Evolutionary conservation across 2,888 invertebrate species (phyloP).

Genomic region (Branchipolynoe longqiensis): DNA sequence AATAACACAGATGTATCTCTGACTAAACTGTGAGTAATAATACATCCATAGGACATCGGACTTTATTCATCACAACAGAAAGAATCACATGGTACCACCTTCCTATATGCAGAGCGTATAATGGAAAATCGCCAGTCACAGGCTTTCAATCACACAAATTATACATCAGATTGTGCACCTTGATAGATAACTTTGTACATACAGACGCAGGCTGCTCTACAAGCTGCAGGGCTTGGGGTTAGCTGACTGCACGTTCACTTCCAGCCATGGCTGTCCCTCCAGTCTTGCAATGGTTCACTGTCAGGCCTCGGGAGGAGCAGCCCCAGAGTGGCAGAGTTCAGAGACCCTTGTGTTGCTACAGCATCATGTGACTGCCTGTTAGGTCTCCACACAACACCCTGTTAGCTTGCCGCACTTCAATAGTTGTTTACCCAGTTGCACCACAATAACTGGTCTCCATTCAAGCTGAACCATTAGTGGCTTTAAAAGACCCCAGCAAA

Average conservation of each 20-base stretch:
- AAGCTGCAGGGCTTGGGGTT: background rate
- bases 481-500: no score
- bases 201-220: background rate
- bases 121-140: background rate
- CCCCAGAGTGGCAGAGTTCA: background rate
- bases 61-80: constrained; percentile 29
- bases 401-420: no score
- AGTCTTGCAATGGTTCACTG: background rate
- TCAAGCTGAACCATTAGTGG: no score
- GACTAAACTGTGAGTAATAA: constrained; percentile 11
- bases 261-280: background rate
- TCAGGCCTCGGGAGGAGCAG: constrained; percentile 7
- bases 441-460: no score
- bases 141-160: constrained; percentile 3
- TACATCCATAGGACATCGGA: constrained; percentile 19
- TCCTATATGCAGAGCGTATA: constrained; percentile 13
- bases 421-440: no score
- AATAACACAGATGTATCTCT: constrained; percentile 34
- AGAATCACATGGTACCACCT: constrained; percentile 13
- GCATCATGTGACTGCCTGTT: no score
- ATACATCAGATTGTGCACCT: no score
- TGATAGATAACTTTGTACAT: background rate
- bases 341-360: no score
- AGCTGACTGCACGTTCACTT: background rate
- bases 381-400: no score